Conservation (phyloP, 1,140 invertebrate genomes). For the Eubasilissa regina region DNA sequence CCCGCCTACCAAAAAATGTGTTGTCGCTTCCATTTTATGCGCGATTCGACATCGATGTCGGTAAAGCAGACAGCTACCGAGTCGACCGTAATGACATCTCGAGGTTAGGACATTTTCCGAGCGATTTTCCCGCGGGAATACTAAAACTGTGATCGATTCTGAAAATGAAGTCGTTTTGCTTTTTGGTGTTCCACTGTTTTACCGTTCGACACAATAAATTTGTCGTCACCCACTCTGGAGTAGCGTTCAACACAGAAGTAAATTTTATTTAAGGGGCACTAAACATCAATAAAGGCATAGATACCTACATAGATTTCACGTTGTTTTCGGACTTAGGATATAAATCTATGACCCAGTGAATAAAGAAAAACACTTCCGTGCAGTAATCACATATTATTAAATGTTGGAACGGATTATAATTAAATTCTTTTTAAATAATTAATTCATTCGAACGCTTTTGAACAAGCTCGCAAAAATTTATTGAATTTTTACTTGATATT, state of each 20-base stretch:
- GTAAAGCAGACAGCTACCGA: slow-evolving; percentile 22
- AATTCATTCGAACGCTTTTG: too few species aligned
- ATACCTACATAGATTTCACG: too few species aligned
- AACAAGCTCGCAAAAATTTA: too few species aligned
- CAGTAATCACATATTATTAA: too few species aligned
- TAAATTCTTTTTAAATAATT: too few species aligned
- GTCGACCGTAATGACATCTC: slow-evolving; percentile 39
- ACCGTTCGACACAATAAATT: neutral
- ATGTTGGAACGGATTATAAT: too few species aligned
- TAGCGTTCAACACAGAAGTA: slow-evolving; percentile 1
- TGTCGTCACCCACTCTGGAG: neutral
- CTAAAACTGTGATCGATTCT: slow-evolving; percentile 35
- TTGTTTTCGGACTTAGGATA: too few species aligned
- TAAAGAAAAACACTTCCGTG: too few species aligned
- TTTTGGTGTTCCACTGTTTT: neutral
- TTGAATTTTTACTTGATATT: too few species aligned
- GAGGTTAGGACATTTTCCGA: slow-evolving; percentile 31
- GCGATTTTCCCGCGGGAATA: slow-evolving; percentile 31
- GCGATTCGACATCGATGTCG: slow-evolving; percentile 10
- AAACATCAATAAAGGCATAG: neutral
- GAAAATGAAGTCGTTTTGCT: slow-evolving; percentile 2
- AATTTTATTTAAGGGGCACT: neutral
- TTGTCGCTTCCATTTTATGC: slow-evolving; percentile 14
- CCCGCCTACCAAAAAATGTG: slow-evolving; percentile 3
- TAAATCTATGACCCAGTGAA: too few species aligned